Conservation (phyloP, 1,140 invertebrate genomes). For the Subanguina moxae region DNA sequence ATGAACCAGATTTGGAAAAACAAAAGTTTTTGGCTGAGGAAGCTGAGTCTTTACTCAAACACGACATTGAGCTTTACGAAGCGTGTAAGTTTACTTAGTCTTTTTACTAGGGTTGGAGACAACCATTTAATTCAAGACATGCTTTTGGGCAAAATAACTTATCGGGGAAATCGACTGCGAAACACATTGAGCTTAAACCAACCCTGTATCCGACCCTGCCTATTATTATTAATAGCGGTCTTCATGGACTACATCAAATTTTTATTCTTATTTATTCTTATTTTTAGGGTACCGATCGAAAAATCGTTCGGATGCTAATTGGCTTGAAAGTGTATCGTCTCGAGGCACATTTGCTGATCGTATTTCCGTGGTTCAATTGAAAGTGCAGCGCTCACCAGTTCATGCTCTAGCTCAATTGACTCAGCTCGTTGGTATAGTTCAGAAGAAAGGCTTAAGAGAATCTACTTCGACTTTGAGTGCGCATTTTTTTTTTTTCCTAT, state of each 20-base stretch:
- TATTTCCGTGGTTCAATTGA: slow-evolving; percentile 75
- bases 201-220: too few relatives aligned
- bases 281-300: slow-evolving; percentile 18
- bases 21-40: background rate
- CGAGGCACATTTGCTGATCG: slow-evolving; percentile 66
- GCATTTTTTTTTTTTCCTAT: slow-evolving; percentile 13
- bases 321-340: slow-evolving; percentile 34
- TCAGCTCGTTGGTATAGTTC: slow-evolving; percentile 73
- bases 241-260: too few relatives aligned
- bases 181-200: too few relatives aligned
- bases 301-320: slow-evolving; percentile 29
- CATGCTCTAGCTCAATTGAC: slow-evolving; percentile 72
- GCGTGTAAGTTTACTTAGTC: background rate
- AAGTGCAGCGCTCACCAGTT: slow-evolving; percentile 78
- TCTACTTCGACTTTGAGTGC: slow-evolving; percentile 68
- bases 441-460: slow-evolving; percentile 76
- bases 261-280: too few relatives aligned
- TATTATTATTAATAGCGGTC: too few relatives aligned
- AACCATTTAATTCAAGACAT: too few relatives aligned
- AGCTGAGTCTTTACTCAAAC: background rate
- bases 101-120: too few relatives aligned
- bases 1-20: background rate
- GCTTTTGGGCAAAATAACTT: too few relatives aligned
- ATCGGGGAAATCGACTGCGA: too few relatives aligned
- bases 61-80: background rate